A percentile compares a stretch with the other conserved stretches of the same genome.
phyloP scores from a whole-genome alignment of 2,888 invertebrate genomes.

The Xylota segnis region DNA sequence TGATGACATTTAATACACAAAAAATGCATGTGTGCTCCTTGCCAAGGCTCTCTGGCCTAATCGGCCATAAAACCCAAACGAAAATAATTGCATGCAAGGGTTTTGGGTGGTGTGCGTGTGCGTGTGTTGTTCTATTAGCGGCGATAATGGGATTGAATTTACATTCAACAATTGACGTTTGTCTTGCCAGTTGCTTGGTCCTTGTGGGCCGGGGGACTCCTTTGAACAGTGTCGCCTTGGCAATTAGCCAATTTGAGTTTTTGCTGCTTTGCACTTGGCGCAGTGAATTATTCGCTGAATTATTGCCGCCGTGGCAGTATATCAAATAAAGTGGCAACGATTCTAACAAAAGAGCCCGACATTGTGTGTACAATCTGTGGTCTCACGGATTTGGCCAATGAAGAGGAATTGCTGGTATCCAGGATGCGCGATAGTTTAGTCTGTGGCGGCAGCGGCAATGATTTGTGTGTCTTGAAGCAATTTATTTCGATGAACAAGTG shows the following conservation, averaged over 20 bases:
- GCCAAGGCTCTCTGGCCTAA: conserved; percentile 56
- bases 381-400: conserved; percentile 37
- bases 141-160: conserved; percentile 42
- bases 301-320: conserved; percentile 63
- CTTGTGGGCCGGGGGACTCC: too few relatives aligned
- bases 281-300: conserved; percentile 74
- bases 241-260: conserved; percentile 70
- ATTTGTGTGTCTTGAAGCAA: conserved; percentile 62
- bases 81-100: conserved; percentile 68
- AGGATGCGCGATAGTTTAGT: conserved; percentile 35
- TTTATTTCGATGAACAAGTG: conserved; percentile 56
- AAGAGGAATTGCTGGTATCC: conserved; percentile 26
- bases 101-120: conserved; percentile 32
- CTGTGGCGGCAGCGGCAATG: conserved; percentile 21
- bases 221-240: conserved; percentile 49
- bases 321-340: conserved; percentile 68
- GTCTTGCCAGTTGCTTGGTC: conserved; percentile 1
- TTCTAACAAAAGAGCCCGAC: conserved; percentile 42
- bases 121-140: conserved; percentile 51
- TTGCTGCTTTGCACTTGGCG: conserved; percentile 61
- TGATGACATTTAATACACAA: conserved; percentile 65
- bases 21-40: conserved; percentile 40
- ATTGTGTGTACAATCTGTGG: conserved; percentile 55
- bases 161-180: conserved; percentile 72
- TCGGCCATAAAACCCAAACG: conserved; percentile 72